A percentile compares a stretch with the other conserved stretches of the same genome.
Evolutionary conservation across 2,113 vertebrate species (phyloP).

Genomic region (Pluvialis apricaria): DNA sequence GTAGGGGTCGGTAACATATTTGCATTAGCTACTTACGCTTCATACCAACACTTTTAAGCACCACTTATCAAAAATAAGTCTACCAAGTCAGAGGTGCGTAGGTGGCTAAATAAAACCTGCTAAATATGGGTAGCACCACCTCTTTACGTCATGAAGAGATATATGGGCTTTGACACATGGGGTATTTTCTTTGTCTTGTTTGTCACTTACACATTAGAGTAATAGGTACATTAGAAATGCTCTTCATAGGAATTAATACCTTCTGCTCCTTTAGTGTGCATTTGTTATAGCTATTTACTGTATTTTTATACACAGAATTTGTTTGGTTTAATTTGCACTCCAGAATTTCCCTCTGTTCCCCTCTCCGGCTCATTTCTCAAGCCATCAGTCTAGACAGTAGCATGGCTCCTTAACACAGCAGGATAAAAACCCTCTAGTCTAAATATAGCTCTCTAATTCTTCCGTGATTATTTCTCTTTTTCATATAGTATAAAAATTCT

Average conservation of each 20-base stretch:
- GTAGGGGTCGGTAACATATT: conserved; percentile 83
- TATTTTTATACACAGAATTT: not conserved
- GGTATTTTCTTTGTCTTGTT: conserved; percentile 61
- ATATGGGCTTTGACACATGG: conserved; percentile 62
- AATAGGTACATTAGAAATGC: conserved; percentile 59
- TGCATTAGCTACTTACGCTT: conserved; percentile 84
- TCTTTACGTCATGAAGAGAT: conserved; percentile 45
- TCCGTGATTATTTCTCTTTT: not conserved
- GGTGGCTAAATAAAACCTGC: conserved; percentile 77
- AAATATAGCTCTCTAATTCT: not conserved
- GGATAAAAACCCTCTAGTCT: not conserved
- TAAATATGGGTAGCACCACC: conserved; percentile 65
- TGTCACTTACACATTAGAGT: conserved; percentile 54
- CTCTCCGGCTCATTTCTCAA: conserved; percentile 28
- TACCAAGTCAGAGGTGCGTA: conserved; percentile 75
- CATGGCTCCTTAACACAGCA: conserved; percentile 30
- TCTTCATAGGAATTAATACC: conserved; percentile 51
- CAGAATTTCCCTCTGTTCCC: not conserved
- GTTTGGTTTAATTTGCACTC: conserved; percentile 25
- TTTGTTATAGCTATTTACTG: conserved; percentile 43
- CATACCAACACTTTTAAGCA: conserved; percentile 81
- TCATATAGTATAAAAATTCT: conserved; percentile 3
- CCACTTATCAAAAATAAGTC: conserved; percentile 79
- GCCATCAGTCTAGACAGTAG: not conserved
- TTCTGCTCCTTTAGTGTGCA: conserved; percentile 1